Base-by-base conservation (phyloP, 2,113 vertebrate genomes). In the Prinia subflava region DNA sequence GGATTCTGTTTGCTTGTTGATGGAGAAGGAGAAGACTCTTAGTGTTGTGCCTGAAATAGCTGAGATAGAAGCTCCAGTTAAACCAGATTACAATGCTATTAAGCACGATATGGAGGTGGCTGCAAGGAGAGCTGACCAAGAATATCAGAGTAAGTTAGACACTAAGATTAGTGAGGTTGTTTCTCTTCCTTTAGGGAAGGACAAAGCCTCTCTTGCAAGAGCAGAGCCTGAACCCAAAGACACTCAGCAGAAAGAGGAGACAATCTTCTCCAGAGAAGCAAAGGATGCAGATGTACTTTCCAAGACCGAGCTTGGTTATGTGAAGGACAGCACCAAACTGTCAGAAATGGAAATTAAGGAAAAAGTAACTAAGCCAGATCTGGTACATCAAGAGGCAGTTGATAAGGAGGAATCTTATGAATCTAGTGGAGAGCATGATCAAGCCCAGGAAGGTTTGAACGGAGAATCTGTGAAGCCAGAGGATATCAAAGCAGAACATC, bases 341-440 rank as follows among this genome's bases (percentile, higher is more conserved):
- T 96, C 87, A 46, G 98, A 98, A 89, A 96, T 24, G 3, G 99
- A 99, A 96, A 98, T 99, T 76, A 98, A 99, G 56, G 99, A 99
- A 95, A 99, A 99, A 90, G 99, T 99, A 52, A 71, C 98, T 76
- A 99, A 99, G 59, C 98, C 98, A 7, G 98, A 99, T 92, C 95
- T 99, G 89, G 99, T 99, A 53, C 99, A 99, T 92, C 99, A 99
- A 96, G 99, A 99, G 94, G 99, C 99, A 31, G 98, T 99, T 28
- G 99, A 99, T 96, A 99, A 99, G 49, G 99, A 99, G 92, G 99
- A 99, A 87, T 99, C 99, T 46, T 99, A 99, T 6, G 99, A 99
- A 95, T 98, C 98, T 33, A 98, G 98, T 35, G 98, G 98, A 63
- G 98, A 98, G 63, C 98, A 98, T 46, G 97, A 98, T 81, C 97